A percentile compares a stretch with the other conserved stretches of the same genome.
Evolutionary conservation across 2,113 vertebrate genomes (phyloP).

Genomic region (Scortum barcoo): DNA sequence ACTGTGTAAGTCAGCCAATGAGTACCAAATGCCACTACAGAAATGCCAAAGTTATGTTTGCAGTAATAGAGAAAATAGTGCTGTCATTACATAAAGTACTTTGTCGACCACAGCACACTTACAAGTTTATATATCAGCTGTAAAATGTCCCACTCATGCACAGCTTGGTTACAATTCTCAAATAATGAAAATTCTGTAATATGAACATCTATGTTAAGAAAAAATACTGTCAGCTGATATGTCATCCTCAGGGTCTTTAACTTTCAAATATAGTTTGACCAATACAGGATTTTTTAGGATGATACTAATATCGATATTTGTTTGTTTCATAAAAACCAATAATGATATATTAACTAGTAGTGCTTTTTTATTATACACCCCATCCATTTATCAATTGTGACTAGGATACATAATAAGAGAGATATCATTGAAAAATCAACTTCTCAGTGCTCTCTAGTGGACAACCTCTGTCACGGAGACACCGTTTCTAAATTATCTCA

Average conservation of each 20-base stretch:
- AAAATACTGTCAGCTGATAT: neutral
- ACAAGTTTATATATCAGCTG: neutral
- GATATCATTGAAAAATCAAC: neutral
- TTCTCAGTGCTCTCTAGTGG: neutral
- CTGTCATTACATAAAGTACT: neutral
- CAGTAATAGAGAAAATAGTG: neutral
- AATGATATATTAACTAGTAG: no score
- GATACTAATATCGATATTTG: neutral
- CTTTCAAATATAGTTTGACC: no score
- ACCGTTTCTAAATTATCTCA: neutral
- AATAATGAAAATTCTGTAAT: neutral
- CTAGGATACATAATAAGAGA: neutral
- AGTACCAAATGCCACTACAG: neutral
- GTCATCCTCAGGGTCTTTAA: neutral
- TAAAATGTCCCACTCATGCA: neutral
- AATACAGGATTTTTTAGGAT: neutral
- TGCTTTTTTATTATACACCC: no score
- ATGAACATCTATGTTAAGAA: neutral
- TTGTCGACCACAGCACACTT: neutral
- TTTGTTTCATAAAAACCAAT: neutral
- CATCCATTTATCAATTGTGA: neutral
- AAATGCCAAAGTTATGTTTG: neutral
- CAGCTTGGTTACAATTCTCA: neutral
- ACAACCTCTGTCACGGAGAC: neutral
- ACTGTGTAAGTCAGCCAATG: neutral